Conservation (phyloP, 2,797 vertebrate genomes). For the Pipistrellus pygmaeus region DNA sequence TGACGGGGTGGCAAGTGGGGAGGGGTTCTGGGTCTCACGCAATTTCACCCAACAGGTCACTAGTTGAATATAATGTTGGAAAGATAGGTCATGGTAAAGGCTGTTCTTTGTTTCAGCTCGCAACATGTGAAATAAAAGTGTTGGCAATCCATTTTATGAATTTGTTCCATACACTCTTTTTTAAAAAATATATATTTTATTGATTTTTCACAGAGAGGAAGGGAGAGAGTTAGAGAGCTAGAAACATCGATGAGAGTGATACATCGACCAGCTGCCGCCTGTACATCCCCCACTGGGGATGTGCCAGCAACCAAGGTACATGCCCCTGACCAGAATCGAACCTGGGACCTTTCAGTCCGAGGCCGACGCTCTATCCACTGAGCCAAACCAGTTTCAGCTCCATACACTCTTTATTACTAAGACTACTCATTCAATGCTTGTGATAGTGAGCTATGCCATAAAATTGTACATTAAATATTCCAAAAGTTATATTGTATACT, state of each 20-base stretch:
- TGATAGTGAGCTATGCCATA: background rate
- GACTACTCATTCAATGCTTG: background rate
- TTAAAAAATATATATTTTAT: background rate
- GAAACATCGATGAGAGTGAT: no score
- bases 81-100: background rate
- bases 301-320: no score
- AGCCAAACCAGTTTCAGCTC: background rate
- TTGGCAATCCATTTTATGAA: constrained; percentile 51
- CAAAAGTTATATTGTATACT: constrained; percentile 3
- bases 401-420: background rate
- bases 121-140: background rate
- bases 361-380: no score
- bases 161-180: background rate
- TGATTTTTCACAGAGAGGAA: no score
- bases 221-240: no score
- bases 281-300: no score
- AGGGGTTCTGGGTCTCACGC: no score
- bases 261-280: no score
- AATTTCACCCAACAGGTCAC: no score
- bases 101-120: background rate
- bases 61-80: background rate
- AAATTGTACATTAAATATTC: background rate
- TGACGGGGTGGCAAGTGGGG: no score
- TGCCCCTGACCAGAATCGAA: no score
- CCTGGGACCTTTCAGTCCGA: no score